phyloP scores from a whole-genome alignment of 1,140 invertebrate species.

The Neotoxoptera formosana region DNA sequence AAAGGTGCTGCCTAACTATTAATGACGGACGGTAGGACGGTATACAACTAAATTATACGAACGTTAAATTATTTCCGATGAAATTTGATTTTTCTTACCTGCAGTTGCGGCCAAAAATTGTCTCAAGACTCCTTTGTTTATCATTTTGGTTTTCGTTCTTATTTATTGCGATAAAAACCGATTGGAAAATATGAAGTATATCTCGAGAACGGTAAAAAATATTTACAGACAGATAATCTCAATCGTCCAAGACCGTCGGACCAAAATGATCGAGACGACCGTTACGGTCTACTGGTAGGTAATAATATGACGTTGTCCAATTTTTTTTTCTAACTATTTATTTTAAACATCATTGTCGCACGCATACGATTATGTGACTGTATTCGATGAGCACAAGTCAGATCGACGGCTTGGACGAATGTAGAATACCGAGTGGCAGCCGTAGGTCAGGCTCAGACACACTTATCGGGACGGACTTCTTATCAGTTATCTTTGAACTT shows the following conservation, averaged over 20 bases:
- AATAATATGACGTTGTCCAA: not conserved
- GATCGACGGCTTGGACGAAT: not conserved
- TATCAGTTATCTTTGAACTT: constrained; percentile 9
- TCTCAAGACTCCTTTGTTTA: constrained; percentile 29
- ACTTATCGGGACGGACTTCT: constrained; percentile 8
- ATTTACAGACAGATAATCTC: not conserved
- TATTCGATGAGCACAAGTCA: not conserved
- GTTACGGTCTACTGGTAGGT: not conserved
- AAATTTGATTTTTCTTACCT: constrained; percentile 37
- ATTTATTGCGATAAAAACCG: not conserved
- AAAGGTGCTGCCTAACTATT: not conserved
- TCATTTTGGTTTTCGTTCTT: not conserved
- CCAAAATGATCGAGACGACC: not conserved
- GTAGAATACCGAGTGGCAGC: not conserved
- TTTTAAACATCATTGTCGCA: not conserved
- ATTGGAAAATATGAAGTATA: not conserved
- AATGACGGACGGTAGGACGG: not conserved
- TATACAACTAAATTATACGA: too few relatives aligned
- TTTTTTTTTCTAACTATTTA: not conserved
- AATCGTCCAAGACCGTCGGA: not conserved
- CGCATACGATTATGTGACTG: not conserved
- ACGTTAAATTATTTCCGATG: not conserved
- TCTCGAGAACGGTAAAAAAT: not conserved
- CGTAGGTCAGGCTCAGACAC: not conserved
- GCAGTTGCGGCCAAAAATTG: constrained; percentile 35